Conservation (phyloP, 2,113 vertebrate species). For the Anarhynchus alexandrinus region DNA sequence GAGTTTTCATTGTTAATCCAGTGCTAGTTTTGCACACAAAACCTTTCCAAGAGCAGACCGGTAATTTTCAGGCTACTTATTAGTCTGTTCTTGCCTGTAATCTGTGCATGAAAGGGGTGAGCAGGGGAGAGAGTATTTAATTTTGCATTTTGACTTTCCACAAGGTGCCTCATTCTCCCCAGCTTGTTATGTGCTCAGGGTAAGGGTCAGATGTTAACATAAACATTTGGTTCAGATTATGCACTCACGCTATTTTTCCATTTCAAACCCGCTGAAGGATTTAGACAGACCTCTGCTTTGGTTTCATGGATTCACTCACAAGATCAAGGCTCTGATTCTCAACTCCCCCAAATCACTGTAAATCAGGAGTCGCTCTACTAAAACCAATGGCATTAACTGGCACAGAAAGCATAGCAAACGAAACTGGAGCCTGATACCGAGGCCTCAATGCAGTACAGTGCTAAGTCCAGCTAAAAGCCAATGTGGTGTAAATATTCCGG, state of each 20-base stretch:
- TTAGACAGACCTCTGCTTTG: neutral
- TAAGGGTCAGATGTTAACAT: neutral
- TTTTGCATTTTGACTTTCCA: neutral
- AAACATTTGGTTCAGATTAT: conserved; percentile 29
- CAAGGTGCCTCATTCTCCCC: neutral
- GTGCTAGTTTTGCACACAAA: neutral
- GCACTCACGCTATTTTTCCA: neutral
- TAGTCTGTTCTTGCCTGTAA: neutral
- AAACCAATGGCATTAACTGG: neutral
- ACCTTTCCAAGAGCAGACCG: neutral
- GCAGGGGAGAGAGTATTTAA: neutral
- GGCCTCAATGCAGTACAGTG: neutral
- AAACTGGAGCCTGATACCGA: neutral
- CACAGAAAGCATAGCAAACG: neutral
- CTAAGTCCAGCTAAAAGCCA: neutral
- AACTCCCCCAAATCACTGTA: neutral
- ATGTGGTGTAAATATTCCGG: neutral
- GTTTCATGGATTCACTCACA: neutral
- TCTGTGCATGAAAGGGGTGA: neutral
- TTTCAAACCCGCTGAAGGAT: neutral
- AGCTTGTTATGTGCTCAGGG: neutral
- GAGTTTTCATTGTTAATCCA: neutral
- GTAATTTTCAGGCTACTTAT: neutral
- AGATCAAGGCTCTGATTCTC: conserved; percentile 41
- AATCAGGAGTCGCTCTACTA: neutral